Conservation (phyloP, 2,888 invertebrate species). For the Andrena bucephala region DNA sequence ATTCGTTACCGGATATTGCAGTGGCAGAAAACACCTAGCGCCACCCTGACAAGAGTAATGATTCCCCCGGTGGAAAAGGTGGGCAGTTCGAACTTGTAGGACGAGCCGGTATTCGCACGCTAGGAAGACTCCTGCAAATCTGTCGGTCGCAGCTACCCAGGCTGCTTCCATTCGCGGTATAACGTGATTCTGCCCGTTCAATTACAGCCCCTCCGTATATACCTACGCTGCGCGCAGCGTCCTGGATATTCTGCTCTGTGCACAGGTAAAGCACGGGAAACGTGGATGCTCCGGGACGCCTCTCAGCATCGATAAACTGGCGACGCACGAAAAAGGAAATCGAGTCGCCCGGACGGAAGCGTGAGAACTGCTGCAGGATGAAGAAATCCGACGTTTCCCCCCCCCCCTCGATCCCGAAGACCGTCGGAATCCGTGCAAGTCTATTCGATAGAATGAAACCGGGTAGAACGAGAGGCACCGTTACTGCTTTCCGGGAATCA, state of each 20-base stretch:
- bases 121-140: no score
- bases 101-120: no score
- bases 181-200: background rate
- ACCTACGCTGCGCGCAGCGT: background rate
- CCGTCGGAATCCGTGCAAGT: conserved; percentile 9
- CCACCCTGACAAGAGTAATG: no score
- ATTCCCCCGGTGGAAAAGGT: no score
- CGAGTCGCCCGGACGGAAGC: background rate
- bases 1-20: background rate
- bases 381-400: background rate
- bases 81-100: no score
- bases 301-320: conserved; percentile 5
- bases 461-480: conserved; percentile 4
- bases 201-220: background rate
- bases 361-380: background rate
- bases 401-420: background rate
- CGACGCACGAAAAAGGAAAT: conserved; percentile 2
- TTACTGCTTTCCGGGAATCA: conserved; percentile 9
- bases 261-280: background rate
- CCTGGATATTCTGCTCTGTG: background rate
- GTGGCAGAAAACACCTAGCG: no score
- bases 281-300: background rate
- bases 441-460: background rate
- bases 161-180: no score
- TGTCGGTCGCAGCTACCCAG: no score